Evolutionary conservation across 1,140 invertebrate genomes (phyloP).

Genomic region (Drosophila kohkoa): DNA sequence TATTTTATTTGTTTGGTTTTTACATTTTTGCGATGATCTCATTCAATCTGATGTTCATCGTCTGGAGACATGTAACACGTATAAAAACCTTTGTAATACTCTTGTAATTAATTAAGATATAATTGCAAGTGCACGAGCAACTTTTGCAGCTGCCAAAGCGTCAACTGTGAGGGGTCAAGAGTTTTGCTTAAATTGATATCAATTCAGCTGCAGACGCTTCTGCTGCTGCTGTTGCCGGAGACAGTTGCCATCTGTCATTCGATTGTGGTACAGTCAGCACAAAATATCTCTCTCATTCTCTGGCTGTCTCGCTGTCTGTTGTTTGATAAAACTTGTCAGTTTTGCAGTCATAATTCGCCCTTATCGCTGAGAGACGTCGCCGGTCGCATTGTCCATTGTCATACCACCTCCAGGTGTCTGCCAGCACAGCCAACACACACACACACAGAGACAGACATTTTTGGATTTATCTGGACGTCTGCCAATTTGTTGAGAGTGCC

Average conservation of each 20-base stretch:
- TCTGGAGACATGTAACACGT: constrained; percentile 32
- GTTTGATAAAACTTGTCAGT: constrained; percentile 15
- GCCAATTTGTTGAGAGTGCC: constrained; percentile 23
- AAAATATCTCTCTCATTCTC: neutral
- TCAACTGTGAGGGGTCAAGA: constrained; percentile 46
- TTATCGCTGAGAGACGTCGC: constrained; percentile 16
- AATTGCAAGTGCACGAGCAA: constrained; percentile 13
- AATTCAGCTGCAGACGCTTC: constrained; percentile 18
- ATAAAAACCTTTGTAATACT: constrained; percentile 3
- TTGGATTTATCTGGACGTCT: constrained; percentile 22
- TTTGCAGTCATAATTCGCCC: constrained; percentile 18
- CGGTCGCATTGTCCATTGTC: constrained; percentile 22
- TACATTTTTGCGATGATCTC: constrained; percentile 31
- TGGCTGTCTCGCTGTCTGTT: neutral
- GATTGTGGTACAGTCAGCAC: neutral
- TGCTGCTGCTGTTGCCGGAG: neutral
- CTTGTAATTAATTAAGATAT: constrained; percentile 34
- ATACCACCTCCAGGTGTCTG: constrained; percentile 14
- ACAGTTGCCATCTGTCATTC: constrained; percentile 4
- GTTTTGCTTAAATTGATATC: constrained; percentile 53
- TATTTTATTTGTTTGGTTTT: no score
- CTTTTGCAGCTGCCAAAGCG: constrained; percentile 8
- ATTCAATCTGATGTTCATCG: constrained; percentile 10
- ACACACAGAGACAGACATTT: neutral
- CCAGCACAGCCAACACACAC: neutral